Base-by-base conservation (phyloP, 2,113 vertebrate species). In the Microtus oregoni region DNA sequence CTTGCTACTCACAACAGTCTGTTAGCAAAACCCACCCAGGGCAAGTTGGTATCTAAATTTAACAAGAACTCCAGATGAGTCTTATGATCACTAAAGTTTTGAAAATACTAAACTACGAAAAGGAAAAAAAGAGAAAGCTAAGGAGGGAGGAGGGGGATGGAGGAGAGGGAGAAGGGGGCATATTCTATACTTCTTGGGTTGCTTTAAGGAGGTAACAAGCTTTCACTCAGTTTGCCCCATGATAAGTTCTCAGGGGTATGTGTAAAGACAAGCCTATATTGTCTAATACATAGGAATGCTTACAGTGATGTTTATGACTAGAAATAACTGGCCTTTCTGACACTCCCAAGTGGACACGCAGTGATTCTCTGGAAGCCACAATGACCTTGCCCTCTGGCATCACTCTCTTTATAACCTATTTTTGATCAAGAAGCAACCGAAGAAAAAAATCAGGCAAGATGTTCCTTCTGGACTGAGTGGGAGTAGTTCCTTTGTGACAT, bases 351-450 rank as follows among this genome's bases (percentile, higher is more conserved):
- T 82, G 41, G 78, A 58, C 41, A 82, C 12, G 44, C n/a, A 50
- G 7, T 35, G 15, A 1, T 89, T 95, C 91, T 95, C 90, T 35
- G 90, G 75, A 94, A 95, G 63, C 73, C 26, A 20, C 15, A 30
- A 67, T 70, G 61, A 97, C 41, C 72, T 92, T 89, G 65, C 47
- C 68, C 96, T 94, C 55, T 89, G 85, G 96, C 76, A 68, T 50
- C 63, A 88, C 75, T 97, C n/a, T 70, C 67, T 96, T 86, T 92
- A 89, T 92, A 96, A 93, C 26, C 28, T 89, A 86, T 90, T 97
- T 68, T 94, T 92, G 82, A 78, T 77, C 41, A 95, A 97, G 68
- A 83, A 94, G 63, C n/a, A 92, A 86, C 13, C 92, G 72, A 94
- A 68, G 82, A 70, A 92, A 44, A 44, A 30, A 92, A 86, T 76